A percentile compares a stretch with the other conserved stretches of the same genome.
These are phyloP conservation scores for Epinephelus malabaricus DNA, from an alignment of 2,797 vertebrate genomes.

Conservation along the genomic window DNA sequence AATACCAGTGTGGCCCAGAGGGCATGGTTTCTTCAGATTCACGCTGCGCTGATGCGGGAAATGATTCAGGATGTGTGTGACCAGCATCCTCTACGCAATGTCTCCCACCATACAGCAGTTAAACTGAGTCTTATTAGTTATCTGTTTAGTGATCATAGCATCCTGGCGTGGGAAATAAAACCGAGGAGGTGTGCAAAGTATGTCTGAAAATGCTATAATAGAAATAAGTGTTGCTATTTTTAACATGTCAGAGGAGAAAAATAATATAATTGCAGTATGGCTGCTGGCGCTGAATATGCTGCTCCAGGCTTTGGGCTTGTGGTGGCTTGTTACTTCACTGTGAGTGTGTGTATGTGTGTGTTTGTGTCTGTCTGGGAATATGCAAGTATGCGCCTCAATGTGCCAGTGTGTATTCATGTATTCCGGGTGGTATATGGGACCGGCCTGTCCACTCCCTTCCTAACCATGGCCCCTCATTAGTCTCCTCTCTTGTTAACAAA, in stretches of 20 bases:
- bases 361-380: slow-evolving; percentile 33
- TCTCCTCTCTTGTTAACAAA: slow-evolving; percentile 74
- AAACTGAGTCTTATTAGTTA: slow-evolving; percentile 70
- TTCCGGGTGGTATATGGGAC: slow-evolving; percentile 42
- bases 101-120: slow-evolving; percentile 59
- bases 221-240: slow-evolving; percentile 62
- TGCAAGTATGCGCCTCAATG: slow-evolving; percentile 36
- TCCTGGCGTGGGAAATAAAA: slow-evolving; percentile 49
- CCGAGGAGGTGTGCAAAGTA: slow-evolving; percentile 25
- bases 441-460: slow-evolving; percentile 48
- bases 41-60: slow-evolving; percentile 70
- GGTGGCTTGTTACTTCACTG: slow-evolving; percentile 39
- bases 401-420: slow-evolving; percentile 48
- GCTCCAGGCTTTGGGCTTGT: slow-evolving; percentile 45
- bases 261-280: slow-evolving; percentile 50
- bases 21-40: slow-evolving; percentile 65
- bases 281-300: slow-evolving; percentile 47
- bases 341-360: slow-evolving; percentile 32
- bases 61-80: slow-evolving; percentile 71
- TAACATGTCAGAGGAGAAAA: slow-evolving; percentile 46
- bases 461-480: slow-evolving; percentile 74
- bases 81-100: slow-evolving; percentile 45
- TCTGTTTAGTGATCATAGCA: slow-evolving; percentile 50
- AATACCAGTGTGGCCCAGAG: slow-evolving; percentile 59
- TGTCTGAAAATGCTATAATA: slow-evolving; percentile 31